Percentiles rank a stretch among this genome's conserved stretches.
phyloP scores from a whole-genome alignment of 2,113 vertebrate genomes.

The Chaenogobius annularis region DNA sequence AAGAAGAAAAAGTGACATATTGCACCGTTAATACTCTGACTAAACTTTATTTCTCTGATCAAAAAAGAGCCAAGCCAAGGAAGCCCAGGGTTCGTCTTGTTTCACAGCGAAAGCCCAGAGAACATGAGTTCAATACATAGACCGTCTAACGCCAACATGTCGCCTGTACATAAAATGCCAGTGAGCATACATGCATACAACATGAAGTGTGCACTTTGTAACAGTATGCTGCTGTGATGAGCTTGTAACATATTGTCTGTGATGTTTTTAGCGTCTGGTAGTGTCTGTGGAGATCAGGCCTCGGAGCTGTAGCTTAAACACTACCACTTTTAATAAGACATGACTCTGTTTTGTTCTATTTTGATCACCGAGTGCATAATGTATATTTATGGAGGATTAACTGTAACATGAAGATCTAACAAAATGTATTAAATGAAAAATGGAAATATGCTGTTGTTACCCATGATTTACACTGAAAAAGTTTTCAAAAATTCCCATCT shows the following conservation, averaged over 20 bases:
- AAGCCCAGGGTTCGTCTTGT: neutral
- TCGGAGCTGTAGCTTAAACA: constrained; percentile 38
- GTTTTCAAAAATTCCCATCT: neutral
- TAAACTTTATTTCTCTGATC: neutral
- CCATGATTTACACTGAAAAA: neutral
- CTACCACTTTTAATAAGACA: constrained; percentile 29
- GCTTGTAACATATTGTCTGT: constrained; percentile 62
- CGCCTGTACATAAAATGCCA: constrained; percentile 29
- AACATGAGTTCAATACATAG: neutral
- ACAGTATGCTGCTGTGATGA: constrained; percentile 46
- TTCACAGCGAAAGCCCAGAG: constrained; percentile 13
- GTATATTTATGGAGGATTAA: constrained; percentile 34
- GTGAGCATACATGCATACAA: constrained; percentile 57
- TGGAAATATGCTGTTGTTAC: neutral
- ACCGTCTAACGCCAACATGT: constrained; percentile 38
- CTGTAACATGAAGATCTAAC: constrained; percentile 39
- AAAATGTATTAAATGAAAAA: constrained; percentile 29
- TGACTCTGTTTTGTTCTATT: constrained; percentile 48
- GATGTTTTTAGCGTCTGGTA: constrained; percentile 51
- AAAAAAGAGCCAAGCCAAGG: neutral
- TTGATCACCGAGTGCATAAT: constrained; percentile 34
- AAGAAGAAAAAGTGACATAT: neutral
- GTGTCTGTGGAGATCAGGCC: constrained; percentile 29
- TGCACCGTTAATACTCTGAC: neutral
- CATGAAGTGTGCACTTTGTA: constrained; percentile 40